phyloP scores from a whole-genome alignment of 2,888 invertebrate species.

The Diploptera punctata region DNA sequence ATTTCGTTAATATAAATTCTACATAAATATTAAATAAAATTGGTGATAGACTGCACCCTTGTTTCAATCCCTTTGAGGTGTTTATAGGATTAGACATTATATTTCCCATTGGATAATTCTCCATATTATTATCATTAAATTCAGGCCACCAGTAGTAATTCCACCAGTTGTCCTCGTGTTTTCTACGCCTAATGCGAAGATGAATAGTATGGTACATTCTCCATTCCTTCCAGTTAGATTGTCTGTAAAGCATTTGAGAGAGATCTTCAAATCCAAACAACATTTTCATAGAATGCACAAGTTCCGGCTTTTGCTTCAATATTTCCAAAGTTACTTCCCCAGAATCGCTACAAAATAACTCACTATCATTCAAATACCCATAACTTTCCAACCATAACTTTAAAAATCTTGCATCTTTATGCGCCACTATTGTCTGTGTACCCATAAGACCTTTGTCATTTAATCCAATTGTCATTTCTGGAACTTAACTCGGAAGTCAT shows the following conservation, averaged over 20 bases:
- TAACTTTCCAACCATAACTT: constrained; percentile 52
- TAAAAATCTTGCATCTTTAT: constrained; percentile 52
- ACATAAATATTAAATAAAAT: too few species aligned
- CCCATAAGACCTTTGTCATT: constrained; percentile 50
- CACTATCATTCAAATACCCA: constrained; percentile 48
- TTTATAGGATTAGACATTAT: too few species aligned
- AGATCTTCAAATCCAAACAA: constrained; percentile 9
- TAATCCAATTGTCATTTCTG: constrained; percentile 53
- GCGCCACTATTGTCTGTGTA: constrained; percentile 51
- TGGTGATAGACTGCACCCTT: too few species aligned
- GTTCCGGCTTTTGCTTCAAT: constrained; percentile 12
- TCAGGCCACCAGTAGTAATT: background rate
- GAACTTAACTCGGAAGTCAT: too few species aligned
- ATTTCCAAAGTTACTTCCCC: background rate
- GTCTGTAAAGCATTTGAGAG: background rate
- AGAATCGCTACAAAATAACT: constrained; percentile 55
- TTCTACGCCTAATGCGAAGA: background rate
- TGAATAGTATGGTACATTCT: background rate
- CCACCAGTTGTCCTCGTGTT: background rate
- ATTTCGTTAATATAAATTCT: too few species aligned
- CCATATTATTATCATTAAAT: background rate
- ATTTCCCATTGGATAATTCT: background rate
- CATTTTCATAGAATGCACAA: background rate
- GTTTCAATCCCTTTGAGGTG: too few species aligned
- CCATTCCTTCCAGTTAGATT: background rate